These are phyloP conservation scores for Andrena marginata DNA, from an alignment of 2,888 invertebrate genomes.

Conservation along the genomic window DNA sequence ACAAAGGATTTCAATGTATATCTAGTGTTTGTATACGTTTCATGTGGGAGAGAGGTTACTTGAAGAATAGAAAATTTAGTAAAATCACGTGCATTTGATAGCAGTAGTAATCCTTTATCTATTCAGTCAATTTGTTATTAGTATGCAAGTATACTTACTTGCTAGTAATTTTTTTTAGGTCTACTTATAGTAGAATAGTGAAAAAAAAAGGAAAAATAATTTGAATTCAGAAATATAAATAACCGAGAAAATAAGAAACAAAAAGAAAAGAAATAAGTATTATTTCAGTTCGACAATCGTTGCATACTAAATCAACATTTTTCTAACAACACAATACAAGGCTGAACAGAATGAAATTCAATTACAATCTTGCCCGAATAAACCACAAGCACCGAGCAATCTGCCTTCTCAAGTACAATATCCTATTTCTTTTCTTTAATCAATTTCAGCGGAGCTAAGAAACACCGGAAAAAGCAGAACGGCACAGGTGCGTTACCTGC, in stretches of 20 bases:
- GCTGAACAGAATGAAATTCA: constrained; percentile 8
- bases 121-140: too few relatives aligned
- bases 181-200: too few relatives aligned
- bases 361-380: neutral
- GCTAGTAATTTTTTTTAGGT: too few relatives aligned
- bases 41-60: too few relatives aligned
- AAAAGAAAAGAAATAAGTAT: neutral
- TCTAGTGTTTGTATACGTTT: too few relatives aligned
- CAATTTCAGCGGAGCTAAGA: constrained; percentile 15
- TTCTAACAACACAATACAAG: too few relatives aligned
- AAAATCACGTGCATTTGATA: too few relatives aligned
- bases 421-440: constrained; percentile 37
- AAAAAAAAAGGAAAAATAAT: too few relatives aligned
- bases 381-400: neutral
- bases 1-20: too few relatives aligned
- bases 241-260: neutral
- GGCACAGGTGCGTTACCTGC: constrained; percentile 48
- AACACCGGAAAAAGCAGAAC: neutral
- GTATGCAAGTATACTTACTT: too few relatives aligned
- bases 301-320: neutral
- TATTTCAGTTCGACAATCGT: neutral
- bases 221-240: neutral
- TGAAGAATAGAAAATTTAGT: too few relatives aligned
- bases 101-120: too few relatives aligned
- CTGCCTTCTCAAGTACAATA: neutral